Base-by-base conservation (phyloP, 2,113 vertebrate species). In the Syngnathus floridae region DNA sequence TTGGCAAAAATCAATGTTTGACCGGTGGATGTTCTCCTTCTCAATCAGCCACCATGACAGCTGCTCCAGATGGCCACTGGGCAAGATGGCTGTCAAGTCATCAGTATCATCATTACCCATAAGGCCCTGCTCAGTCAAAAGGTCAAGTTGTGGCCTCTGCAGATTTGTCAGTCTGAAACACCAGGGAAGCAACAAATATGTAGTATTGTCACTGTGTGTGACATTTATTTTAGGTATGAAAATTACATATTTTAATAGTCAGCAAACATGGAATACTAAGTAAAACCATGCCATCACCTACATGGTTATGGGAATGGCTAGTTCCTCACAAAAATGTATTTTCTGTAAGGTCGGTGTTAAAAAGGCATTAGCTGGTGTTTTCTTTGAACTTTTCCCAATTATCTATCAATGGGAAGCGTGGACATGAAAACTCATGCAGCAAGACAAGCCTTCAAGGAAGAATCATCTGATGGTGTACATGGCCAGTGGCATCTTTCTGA, bases 41-140 rank as follows among this genome's bases (percentile, higher is more conserved):
- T 91, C 90, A 83, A 89, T 90, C 90, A 89, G 83, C 79, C 57
- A 43, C 77, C 16, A 36, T 88, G 88, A 89, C 87, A 90, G 80
- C 79, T 74, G 60, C 84, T 87, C 88, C 88, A 91, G 90, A 91
- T 91, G 90, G 88, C 88, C 81, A 79, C 77, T 84, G 88, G 85
- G 81, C 70, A 74, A 78, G 78, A 70, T 80, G 76, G 77, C 76
- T 85, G 85, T 85, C 85, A 86, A 82, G 69, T 80, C 76, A 91
- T 90, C 88, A 90, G 84, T 79, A 84, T 87, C 82, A 88, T 89
- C 82, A 89, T 84, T 88, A 86, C 85, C 87, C 87, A 88, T 82
- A 87, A 88, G 80, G 79, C 80, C 65, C 71, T 1, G 65, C 74
- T 36, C 21, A 80, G 84, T 86, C 83, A 83, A 86, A 87, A 86